These are phyloP conservation scores for Solenopsis fugax DNA, from an alignment of 1,140 invertebrate genomes.

Conservation along the genomic window DNA sequence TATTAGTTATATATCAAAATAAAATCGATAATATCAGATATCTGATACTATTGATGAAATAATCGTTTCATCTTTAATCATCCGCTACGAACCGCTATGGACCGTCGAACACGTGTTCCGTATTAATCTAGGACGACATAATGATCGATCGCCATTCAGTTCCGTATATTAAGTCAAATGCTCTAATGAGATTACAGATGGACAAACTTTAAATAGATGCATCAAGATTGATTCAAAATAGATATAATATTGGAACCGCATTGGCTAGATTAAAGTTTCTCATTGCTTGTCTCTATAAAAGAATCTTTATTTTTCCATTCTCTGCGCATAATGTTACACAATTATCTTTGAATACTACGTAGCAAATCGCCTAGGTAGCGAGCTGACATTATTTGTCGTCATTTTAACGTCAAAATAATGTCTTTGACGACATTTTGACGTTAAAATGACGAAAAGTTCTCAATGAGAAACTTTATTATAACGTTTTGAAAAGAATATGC, in stretches of 20 bases:
- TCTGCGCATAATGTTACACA: background rate
- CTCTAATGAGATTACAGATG: background rate
- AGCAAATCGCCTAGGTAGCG: background rate
- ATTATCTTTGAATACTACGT: background rate
- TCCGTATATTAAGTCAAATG: background rate
- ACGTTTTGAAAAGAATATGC: no score
- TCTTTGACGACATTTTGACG: no score
- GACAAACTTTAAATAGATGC: background rate
- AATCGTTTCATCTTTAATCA: background rate
- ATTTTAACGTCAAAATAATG: no score
- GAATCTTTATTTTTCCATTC: background rate
- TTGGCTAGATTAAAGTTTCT: background rate
- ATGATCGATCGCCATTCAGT: slow-evolving; percentile 23
- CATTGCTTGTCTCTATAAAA: background rate
- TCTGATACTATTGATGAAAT: background rate
- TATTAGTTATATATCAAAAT: background rate
- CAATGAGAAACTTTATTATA: no score
- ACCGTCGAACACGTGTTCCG: background rate
- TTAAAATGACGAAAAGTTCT: no score
- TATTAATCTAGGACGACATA: slow-evolving; percentile 10
- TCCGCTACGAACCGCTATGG: background rate
- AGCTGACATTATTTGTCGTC: no score
- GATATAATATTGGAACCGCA: background rate
- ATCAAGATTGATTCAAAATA: background rate
- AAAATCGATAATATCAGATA: slow-evolving; percentile 1